phyloP scores from a whole-genome alignment of 2,113 vertebrate genomes.

The Sapayoa aenigma region DNA sequence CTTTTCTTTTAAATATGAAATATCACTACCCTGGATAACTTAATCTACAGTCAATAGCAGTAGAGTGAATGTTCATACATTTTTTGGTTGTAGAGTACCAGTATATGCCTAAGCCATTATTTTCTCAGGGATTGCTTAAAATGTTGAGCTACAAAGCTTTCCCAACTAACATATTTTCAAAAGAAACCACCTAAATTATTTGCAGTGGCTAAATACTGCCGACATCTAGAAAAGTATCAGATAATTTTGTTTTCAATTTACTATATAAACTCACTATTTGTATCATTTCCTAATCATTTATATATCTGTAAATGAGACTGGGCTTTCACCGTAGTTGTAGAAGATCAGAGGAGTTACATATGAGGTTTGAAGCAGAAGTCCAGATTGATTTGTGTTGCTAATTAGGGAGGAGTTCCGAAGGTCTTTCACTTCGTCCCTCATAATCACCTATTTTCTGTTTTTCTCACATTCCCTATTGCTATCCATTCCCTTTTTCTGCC shows the following conservation, averaged over 20 bases:
- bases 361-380: background rate
- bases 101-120: background rate
- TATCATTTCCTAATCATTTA: background rate
- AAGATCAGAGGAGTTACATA: background rate
- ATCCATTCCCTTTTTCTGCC: background rate
- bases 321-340: background rate
- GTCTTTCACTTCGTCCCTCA: background rate
- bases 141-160: background rate
- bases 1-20: background rate
- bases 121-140: background rate
- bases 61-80: background rate
- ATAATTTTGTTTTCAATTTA: background rate
- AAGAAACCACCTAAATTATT: background rate
- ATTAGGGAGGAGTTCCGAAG: background rate
- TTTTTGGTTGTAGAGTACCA: background rate
- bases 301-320: background rate
- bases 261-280: background rate
- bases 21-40: background rate
- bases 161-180: background rate
- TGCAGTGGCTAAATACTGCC: background rate
- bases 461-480: background rate
- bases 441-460: background rate
- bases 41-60: background rate
- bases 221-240: background rate
- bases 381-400: background rate